These are phyloP conservation scores for Ennomos erosarius DNA, from an alignment of 2,888 invertebrate species.

Conservation along the genomic window DNA sequence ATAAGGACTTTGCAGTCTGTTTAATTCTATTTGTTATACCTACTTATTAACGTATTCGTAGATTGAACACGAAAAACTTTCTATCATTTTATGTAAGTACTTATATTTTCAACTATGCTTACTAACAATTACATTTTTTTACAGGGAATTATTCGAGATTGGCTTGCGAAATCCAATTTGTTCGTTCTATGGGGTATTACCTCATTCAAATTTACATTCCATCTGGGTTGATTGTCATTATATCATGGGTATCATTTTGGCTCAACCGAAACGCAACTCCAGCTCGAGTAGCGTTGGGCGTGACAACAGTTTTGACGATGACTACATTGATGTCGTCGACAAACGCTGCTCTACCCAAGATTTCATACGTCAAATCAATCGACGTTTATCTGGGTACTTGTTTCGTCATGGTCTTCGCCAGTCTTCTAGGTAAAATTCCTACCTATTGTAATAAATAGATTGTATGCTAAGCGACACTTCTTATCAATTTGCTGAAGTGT, in stretches of 20 bases:
- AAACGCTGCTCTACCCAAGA: slow-evolving; percentile 98
- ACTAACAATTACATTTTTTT: slow-evolving; percentile 42
- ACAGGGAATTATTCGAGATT: slow-evolving; percentile 98
- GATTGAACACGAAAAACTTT: background rate
- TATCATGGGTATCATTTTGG: slow-evolving; percentile 99
- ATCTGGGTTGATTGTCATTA: slow-evolving; percentile 98
- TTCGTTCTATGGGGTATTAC: slow-evolving; percentile 99
- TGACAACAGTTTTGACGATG: slow-evolving; percentile 98
- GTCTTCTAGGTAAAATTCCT: slow-evolving; percentile 91
- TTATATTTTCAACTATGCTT: background rate
- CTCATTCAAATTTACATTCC: slow-evolving; percentile 99
- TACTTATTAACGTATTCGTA: background rate
- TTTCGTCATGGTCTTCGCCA: slow-evolving; percentile 99
- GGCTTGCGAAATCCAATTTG: slow-evolving; percentile 98
- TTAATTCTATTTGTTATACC: background rate
- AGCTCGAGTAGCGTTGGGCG: slow-evolving; percentile 96
- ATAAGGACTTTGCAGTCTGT: slow-evolving; percentile 1
- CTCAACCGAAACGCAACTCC: slow-evolving; percentile 97
- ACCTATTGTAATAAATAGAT: slow-evolving; percentile 1
- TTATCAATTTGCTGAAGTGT: background rate
- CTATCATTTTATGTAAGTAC: too few species aligned
- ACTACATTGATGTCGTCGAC: slow-evolving; percentile 98
- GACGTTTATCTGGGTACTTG: slow-evolving; percentile 98
- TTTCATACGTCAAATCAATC: slow-evolving; percentile 98
- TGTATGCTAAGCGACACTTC: slow-evolving; percentile 3